These are phyloP conservation scores for Oryzias dopingdopingensis DNA, from an alignment of 2,797 vertebrate genomes.

Conservation along the genomic window DNA sequence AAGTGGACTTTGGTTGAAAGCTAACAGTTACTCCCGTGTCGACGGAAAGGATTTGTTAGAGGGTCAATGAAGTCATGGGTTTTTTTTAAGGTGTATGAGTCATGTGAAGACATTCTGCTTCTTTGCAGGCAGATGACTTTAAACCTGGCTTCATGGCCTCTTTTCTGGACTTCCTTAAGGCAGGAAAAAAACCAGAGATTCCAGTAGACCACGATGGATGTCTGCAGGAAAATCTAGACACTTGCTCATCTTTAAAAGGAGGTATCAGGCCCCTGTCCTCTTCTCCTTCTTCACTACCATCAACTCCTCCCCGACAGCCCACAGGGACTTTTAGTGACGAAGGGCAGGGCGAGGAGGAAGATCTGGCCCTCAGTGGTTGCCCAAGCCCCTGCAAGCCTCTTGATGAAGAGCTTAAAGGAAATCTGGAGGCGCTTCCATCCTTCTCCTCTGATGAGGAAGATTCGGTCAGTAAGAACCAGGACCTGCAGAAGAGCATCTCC, in stretches of 20 bases:
- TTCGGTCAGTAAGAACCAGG: constrained; percentile 91
- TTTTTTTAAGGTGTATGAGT: background rate
- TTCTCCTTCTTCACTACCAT: constrained; percentile 53
- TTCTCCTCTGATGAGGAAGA: constrained; percentile 94
- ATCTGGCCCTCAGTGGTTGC: constrained; percentile 80
- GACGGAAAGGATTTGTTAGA: background rate
- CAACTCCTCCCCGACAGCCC: constrained; percentile 36
- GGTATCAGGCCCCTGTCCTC: constrained; percentile 68
- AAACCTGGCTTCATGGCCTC: constrained; percentile 91
- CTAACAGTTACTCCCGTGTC: background rate
- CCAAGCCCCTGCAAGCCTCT: constrained; percentile 87
- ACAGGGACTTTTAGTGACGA: constrained; percentile 50
- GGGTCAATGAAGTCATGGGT: background rate
- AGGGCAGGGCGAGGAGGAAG: constrained; percentile 70
- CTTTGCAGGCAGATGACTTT: constrained; percentile 83
- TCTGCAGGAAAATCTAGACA: constrained; percentile 43
- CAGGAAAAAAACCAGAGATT: constrained; percentile 76
- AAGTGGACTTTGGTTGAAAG: too few species aligned
- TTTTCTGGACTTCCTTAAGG: constrained; percentile 90
- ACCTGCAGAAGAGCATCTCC: constrained; percentile 93
- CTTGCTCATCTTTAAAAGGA: constrained; percentile 68
- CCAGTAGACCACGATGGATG: constrained; percentile 36
- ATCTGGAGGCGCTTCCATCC: constrained; percentile 89
- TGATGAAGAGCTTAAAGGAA: constrained; percentile 89
- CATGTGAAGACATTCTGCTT: constrained; percentile 8